Conservation (phyloP, 1,140 invertebrate species). For the Oedothorax gibbosus region DNA sequence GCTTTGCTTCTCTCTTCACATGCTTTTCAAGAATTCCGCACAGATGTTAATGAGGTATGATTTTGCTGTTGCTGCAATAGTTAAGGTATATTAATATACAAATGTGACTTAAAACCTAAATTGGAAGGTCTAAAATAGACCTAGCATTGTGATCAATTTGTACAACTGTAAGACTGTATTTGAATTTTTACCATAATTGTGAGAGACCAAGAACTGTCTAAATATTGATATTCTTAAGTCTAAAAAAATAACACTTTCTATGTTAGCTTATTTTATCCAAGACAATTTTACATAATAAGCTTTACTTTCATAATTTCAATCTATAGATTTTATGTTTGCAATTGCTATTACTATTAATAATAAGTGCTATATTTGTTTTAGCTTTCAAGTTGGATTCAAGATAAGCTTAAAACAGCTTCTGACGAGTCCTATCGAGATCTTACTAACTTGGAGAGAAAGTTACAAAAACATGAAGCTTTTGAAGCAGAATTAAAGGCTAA, state of each 20-base stretch:
- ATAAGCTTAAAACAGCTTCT: constrained; percentile 89
- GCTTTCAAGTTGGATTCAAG: constrained; percentile 86
- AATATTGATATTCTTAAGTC: no score
- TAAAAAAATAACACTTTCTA: no score
- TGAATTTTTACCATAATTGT: neutral
- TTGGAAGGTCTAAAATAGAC: no score
- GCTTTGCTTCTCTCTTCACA: constrained; percentile 81
- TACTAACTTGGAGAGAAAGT: constrained; percentile 89
- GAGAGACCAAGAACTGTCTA: no score
- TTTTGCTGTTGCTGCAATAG: no score
- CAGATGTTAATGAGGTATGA: constrained; percentile 83
- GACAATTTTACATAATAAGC: no score
- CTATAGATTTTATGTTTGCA: no score
- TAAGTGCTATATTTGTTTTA: constrained; percentile 37
- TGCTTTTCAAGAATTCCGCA: constrained; percentile 86
- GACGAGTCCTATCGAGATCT: constrained; percentile 95
- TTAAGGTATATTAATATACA: no score
- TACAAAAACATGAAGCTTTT: constrained; percentile 98
- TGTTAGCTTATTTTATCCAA: no score
- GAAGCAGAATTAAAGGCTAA: constrained; percentile 93
- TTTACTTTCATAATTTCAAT: no score
- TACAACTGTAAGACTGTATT: neutral
- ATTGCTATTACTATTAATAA: no score
- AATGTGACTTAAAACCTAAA: no score
- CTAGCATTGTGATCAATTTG: neutral